Conservation (phyloP, 2,888 invertebrate species). For the Plagodis pulveraria region DNA sequence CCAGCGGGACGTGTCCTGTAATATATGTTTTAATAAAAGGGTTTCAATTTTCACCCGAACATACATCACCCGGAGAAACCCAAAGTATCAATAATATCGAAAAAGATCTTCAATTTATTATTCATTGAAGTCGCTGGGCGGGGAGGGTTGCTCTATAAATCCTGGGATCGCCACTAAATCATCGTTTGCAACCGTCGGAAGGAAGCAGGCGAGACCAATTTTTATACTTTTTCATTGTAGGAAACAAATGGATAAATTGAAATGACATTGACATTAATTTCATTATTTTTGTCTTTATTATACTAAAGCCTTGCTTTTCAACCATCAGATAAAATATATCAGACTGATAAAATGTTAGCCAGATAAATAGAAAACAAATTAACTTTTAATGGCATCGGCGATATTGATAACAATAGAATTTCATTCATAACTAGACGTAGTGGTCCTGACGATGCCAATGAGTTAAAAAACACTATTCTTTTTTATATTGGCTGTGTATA, state of each 20-base stretch:
- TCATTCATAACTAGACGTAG: no score
- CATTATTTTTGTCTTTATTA: conserved; percentile 14
- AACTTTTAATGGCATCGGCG: no score
- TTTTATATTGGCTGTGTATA: no score
- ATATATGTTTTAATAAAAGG: conserved; percentile 85
- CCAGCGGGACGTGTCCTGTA: conserved; percentile 74
- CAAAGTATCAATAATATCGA: conserved; percentile 80
- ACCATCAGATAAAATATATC: no score
- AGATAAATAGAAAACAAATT: no score
- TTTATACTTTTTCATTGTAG: conserved; percentile 63
- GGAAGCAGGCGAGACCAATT: conserved; percentile 64
- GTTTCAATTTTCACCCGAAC: conserved; percentile 79
- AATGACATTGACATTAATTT: conserved; percentile 50
- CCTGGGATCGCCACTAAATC: conserved; percentile 76
- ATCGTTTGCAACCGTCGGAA: conserved; percentile 66
- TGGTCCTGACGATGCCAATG: no score
- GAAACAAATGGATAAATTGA: conserved; percentile 61
- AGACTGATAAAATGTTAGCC: no score
- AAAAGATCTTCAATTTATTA: conserved; percentile 81
- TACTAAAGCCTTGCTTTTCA: no score
- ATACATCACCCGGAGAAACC: conserved; percentile 74
- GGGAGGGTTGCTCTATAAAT: conserved; percentile 72
- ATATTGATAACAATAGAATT: no score
- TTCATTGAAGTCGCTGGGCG: conserved; percentile 76
- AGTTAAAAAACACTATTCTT: no score